Conservation (phyloP, 1,140 invertebrate genomes). For the Calycopis cecrops region DNA sequence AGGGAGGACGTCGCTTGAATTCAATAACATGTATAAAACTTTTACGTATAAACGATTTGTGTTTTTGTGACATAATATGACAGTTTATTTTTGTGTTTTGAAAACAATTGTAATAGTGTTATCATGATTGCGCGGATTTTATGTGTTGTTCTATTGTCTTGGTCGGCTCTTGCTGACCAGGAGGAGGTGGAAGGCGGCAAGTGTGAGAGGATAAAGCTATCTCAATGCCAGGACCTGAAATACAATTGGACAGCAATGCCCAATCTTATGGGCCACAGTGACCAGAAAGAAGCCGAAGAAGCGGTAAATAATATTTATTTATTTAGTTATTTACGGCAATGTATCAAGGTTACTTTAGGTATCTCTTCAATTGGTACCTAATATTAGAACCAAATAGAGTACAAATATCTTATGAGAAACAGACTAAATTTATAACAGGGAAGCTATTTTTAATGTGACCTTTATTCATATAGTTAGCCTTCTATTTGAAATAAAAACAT, state of each 20-base stretch:
- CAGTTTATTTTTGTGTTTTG: slow-evolving; percentile 31
- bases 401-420: no score
- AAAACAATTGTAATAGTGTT: slow-evolving; percentile 31
- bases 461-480: not conserved
- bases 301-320: slow-evolving; percentile 76
- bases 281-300: slow-evolving; percentile 83
- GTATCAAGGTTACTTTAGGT: no score
- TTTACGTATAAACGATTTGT: slow-evolving; percentile 41
- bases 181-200: slow-evolving; percentile 68
- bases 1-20: slow-evolving; percentile 29
- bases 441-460: not conserved
- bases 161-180: slow-evolving; percentile 52
- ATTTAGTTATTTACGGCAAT: no score
- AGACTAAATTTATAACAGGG: not conserved
- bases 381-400: no score
- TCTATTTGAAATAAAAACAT: not conserved
- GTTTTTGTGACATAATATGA: slow-evolving; percentile 49
- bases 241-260: slow-evolving; percentile 94
- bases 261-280: slow-evolving; percentile 86
- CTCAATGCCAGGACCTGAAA: slow-evolving; percentile 87
- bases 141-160: slow-evolving; percentile 48
- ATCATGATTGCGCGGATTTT: slow-evolving; percentile 56
- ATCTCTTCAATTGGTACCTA: no score
- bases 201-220: slow-evolving; percentile 88
- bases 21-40: slow-evolving; percentile 39